Percentiles rank a stretch among this genome's conserved stretches.
These are phyloP conservation scores for Callinectes sapidus DNA, from an alignment of 2,888 invertebrate genomes.

Conservation along the genomic window DNA sequence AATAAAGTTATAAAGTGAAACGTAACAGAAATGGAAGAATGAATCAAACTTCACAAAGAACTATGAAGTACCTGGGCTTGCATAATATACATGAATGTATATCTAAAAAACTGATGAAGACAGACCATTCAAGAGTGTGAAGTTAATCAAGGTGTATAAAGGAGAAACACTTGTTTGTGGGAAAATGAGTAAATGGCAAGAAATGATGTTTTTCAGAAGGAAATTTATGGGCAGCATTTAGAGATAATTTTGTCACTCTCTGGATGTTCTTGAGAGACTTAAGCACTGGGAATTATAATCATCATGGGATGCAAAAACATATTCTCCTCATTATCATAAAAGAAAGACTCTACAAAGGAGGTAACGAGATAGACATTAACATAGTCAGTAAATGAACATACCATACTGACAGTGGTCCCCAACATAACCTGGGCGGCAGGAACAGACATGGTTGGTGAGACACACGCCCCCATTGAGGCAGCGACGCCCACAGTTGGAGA, in stretches of 20 bases:
- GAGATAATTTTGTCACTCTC: too few relatives aligned
- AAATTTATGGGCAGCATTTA: too few relatives aligned
- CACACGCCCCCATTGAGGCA: slow-evolving; percentile 72
- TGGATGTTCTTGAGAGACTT: too few relatives aligned
- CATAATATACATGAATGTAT: neutral
- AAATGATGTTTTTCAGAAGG: neutral
- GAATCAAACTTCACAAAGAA: neutral
- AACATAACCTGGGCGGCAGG: slow-evolving; percentile 68
- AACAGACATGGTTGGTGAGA: slow-evolving; percentile 62
- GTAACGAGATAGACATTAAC: neutral
- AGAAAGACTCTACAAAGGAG: neutral
- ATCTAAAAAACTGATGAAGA: neutral
- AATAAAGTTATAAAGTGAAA: neutral
- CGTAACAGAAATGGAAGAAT: neutral
- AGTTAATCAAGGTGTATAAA: neutral
- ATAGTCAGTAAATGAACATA: neutral
- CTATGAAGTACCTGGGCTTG: neutral
- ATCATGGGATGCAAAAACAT: neutral
- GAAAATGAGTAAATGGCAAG: neutral
- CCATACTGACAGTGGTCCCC: slow-evolving; percentile 71
- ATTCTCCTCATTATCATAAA: neutral
- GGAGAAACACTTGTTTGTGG: neutral
- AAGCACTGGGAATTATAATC: neutral
- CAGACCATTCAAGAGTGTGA: neutral
- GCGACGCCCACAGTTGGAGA: slow-evolving; percentile 61